These are phyloP conservation scores for Zoanthus solanderi DNA, from an alignment of 92 coral and sea anemone genomes.

Conservation along the genomic window DNA sequence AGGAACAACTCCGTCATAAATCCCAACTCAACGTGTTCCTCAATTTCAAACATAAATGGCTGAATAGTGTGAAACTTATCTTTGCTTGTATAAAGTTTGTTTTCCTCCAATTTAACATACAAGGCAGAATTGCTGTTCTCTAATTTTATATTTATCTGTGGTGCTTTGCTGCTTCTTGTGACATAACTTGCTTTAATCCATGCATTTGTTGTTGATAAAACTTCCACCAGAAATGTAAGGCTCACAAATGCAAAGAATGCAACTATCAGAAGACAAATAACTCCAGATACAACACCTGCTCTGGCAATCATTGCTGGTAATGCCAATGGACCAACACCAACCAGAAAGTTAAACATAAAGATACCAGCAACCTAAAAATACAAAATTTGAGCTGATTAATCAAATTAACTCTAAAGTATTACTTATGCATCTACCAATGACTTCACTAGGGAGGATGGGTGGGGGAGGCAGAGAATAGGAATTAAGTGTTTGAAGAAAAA, in stretches of 20 bases:
- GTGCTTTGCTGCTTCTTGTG: neutral
- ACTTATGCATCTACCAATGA: neutral
- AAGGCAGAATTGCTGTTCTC: constrained; percentile 19
- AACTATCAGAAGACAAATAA: constrained; percentile 64
- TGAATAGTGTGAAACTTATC: constrained; percentile 46
- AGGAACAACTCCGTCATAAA: constrained; percentile 79
- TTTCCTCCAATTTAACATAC: constrained; percentile 36
- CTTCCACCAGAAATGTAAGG: constrained; percentile 75
- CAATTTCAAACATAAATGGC: constrained; percentile 78
- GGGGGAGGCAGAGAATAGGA: too few relatives aligned
- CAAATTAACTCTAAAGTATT: neutral
- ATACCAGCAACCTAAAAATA: constrained; percentile 72
- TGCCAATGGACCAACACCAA: constrained; percentile 84
- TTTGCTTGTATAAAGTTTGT: constrained; percentile 57
- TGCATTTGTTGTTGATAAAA: constrained; percentile 80
- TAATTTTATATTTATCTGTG: constrained; percentile 3
- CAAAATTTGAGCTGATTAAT: neutral
- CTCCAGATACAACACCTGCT: constrained; percentile 79
- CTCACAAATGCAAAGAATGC: constrained; percentile 78
- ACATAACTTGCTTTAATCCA: constrained; percentile 64
- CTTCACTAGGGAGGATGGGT: too few relatives aligned
- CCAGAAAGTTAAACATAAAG: constrained; percentile 78
- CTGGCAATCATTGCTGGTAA: constrained; percentile 83
- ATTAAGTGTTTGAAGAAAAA: too few relatives aligned
- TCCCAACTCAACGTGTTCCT: constrained; percentile 77